Conservation (phyloP, 1,140 invertebrate genomes). For the Hetaerina americana region DNA sequence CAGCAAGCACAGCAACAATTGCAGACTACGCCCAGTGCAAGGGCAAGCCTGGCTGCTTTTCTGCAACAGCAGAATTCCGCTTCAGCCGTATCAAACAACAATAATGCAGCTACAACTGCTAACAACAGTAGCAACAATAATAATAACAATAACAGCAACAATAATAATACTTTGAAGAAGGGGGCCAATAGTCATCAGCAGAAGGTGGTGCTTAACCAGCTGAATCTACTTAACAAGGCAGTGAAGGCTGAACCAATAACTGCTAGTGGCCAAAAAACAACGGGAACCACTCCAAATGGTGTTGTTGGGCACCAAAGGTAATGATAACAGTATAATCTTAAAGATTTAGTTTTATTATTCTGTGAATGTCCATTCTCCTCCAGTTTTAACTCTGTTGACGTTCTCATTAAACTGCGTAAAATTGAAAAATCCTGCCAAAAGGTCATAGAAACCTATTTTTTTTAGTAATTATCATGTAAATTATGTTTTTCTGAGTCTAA, state of each 20-base stretch:
- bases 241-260: not conserved
- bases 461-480: no score
- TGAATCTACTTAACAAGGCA: constrained; percentile 19
- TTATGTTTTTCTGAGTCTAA: no score
- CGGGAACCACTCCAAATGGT: constrained; percentile 3
- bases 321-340: no score
- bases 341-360: no score
- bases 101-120: constrained; percentile 14
- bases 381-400: no score
- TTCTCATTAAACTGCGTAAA: no score
- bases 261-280: constrained; percentile 1
- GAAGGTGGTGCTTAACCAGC: constrained; percentile 27
- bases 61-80: constrained; percentile 30
- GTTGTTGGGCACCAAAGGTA: constrained; percentile 6
- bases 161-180: constrained; percentile 12
- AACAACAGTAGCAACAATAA: constrained; percentile 16
- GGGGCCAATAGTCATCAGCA: constrained; percentile 19
- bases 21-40: constrained; percentile 27
- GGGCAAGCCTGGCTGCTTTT: constrained; percentile 38
- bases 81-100: constrained; percentile 26
- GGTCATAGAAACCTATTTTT: no score
- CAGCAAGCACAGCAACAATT: constrained; percentile 3
- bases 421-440: no score
- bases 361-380: no score
- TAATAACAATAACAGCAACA: constrained; percentile 16